Evolutionary conservation across 1,140 invertebrate genomes (phyloP).

Genomic region (Druon quercuslanigerum): DNA sequence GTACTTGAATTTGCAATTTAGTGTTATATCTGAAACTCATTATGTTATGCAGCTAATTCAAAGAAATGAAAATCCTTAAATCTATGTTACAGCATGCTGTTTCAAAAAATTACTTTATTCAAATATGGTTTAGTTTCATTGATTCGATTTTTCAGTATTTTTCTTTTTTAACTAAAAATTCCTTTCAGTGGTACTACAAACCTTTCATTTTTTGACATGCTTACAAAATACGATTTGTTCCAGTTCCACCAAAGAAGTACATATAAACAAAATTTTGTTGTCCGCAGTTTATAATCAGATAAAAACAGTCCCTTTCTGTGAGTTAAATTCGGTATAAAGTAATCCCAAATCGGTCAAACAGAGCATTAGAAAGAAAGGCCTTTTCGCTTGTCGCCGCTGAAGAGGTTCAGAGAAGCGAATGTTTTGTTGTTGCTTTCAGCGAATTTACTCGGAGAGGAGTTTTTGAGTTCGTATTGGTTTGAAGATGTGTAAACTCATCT

Average conservation of each 20-base stretch:
- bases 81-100: too few relatives aligned
- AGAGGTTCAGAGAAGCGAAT: slow-evolving; percentile 7
- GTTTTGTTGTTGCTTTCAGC: background rate
- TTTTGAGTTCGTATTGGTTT: slow-evolving; percentile 1
- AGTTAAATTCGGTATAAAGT: background rate
- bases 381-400: slow-evolving; percentile 4
- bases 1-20: too few relatives aligned
- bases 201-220: background rate
- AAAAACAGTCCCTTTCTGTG: background rate
- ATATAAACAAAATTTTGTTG: background rate
- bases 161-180: too few relatives aligned
- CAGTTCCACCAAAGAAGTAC: background rate
- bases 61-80: too few relatives aligned
- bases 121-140: too few relatives aligned
- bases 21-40: too few relatives aligned
- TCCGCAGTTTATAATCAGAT: slow-evolving; percentile 9
- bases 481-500: slow-evolving; percentile 13
- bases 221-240: background rate
- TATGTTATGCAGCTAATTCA: too few relatives aligned
- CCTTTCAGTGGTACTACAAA: too few relatives aligned
- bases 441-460: background rate
- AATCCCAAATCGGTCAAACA: slow-evolving; percentile 9
- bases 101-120: too few relatives aligned
- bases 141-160: too few relatives aligned
- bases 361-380: background rate